Base-by-base conservation (phyloP, 2,888 invertebrate genomes). In the Brenthis daphne region DNA sequence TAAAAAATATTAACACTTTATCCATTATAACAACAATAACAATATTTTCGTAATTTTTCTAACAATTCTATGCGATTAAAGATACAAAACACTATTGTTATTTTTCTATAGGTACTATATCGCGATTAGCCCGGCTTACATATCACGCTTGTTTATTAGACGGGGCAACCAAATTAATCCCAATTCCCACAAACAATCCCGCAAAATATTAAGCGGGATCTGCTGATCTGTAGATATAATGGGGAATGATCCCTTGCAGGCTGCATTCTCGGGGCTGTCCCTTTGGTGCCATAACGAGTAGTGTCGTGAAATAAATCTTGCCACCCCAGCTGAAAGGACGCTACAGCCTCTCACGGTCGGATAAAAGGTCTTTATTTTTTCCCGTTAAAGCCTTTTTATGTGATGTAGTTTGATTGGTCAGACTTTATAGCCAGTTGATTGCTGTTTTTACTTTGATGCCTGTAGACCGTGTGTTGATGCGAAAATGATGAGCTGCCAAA, bases 261-360 rank as follows among this genome's bases (percentile, higher is more conserved):
- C 84, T 89, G 89, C 89, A 89, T 85, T 86, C 86, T 79, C 75
- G 76, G 77, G 70, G 79, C 77, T 79, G 83, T 90, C 90, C 90
- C 90, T 87, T 87, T 79, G 87, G 90, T 85, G 82, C 89, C 84
- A 85, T 90, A 90, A 90, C 90, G 88, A 85, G 85, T 84, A 77
- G 83, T 87, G 89, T 89, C 88, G 82, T 86, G 88, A 89, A 85
- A 92, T 92, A 92, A 92, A 92, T 92, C 92, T 90, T 85, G 74
- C 85, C 87, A 85, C 92, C 91, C 92, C 83, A 79, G 78, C 77
- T 77, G 75, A 76, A 76, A 77, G 80, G 83, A 81, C 78, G 83
- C 80, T 82, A 82, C 86, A 87, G 86, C 85, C 86, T 89, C 89
- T 89, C 89, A 87, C 64, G 47, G 68, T 53, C 37, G 64, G 68